Percentiles rank a stretch among this genome's conserved stretches.
These are phyloP conservation scores for Rhagophthalmus giganteus DNA, from an alignment of 2,888 invertebrate species.

Conservation along the genomic window DNA sequence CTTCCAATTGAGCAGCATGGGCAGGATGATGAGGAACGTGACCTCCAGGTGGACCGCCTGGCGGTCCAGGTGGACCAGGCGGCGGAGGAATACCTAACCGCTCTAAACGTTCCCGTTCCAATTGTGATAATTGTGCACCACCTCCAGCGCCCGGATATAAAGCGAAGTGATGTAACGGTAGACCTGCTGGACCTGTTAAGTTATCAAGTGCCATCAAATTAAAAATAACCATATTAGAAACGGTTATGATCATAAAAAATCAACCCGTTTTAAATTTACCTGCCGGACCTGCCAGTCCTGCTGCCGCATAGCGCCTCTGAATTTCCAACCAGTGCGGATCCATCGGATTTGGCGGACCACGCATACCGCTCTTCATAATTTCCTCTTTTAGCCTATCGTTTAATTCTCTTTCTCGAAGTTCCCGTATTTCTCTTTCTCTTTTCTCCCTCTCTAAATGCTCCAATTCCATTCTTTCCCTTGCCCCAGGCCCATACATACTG, in stretches of 20 bases:
- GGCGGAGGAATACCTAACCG: constrained; percentile 75
- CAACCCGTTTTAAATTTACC: constrained; percentile 33
- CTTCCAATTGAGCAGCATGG: constrained; percentile 66
- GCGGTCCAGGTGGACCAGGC: constrained; percentile 60
- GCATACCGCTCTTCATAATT: constrained; percentile 68
- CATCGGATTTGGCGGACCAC: constrained; percentile 56
- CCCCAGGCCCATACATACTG: constrained; percentile 79
- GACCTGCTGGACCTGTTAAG: constrained; percentile 45
- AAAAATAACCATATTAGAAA: constrained; percentile 20
- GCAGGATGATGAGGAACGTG: constrained; percentile 58
- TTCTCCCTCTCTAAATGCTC: constrained; percentile 73
- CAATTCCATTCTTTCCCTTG: constrained; percentile 63
- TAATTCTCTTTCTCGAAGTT: constrained; percentile 76
- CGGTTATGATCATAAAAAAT: constrained; percentile 6
- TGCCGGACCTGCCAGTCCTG: constrained; percentile 54
- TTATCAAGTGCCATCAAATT: constrained; percentile 20
- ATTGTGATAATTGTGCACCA: constrained; percentile 68
- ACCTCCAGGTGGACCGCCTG: constrained; percentile 60
- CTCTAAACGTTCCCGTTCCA: constrained; percentile 87
- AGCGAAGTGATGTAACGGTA: constrained; percentile 73
- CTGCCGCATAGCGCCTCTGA: constrained; percentile 67
- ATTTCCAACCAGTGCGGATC: constrained; percentile 87
- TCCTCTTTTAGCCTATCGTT: constrained; percentile 88
- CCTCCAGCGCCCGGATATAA: constrained; percentile 73
- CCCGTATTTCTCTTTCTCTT: constrained; percentile 77